Evolutionary conservation across 2,797 vertebrate genomes (phyloP).

Genomic region (Lates japonicus): DNA sequence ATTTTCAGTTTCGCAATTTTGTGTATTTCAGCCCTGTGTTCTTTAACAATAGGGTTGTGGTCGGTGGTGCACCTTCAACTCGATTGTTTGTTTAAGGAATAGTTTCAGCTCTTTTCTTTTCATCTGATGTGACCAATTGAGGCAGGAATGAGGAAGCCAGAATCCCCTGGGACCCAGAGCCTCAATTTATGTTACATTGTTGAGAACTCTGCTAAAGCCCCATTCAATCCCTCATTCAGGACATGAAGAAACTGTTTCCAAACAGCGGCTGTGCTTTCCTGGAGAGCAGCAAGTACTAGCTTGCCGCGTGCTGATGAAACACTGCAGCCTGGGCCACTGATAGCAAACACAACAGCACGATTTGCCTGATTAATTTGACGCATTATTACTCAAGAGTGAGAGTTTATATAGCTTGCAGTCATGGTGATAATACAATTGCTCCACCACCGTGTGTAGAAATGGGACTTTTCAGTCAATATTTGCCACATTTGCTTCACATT

Average conservation of each 20-base stretch:
- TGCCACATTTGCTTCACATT: conserved; percentile 58
- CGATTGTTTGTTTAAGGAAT: conserved; percentile 37
- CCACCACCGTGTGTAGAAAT: conserved; percentile 42
- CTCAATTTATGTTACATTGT: conserved; percentile 69
- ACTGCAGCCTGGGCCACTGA: conserved; percentile 51
- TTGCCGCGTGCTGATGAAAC: conserved; percentile 62
- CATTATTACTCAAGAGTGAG: conserved; percentile 72
- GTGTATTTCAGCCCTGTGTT: not conserved
- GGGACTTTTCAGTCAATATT: conserved; percentile 61
- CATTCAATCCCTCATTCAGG: conserved; percentile 54
- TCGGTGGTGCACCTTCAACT: conserved; percentile 23
- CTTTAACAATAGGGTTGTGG: not conserved
- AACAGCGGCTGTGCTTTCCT: conserved; percentile 46
- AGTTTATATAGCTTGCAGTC: conserved; percentile 69
- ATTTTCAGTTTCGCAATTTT: conserved; percentile 10
- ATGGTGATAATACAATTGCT: conserved; percentile 66
- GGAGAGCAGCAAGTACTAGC: conserved; percentile 43
- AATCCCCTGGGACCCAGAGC: conserved; percentile 49
- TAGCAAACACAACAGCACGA: conserved; percentile 61
- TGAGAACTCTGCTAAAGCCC: conserved; percentile 60
- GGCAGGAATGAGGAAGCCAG: conserved; percentile 42
- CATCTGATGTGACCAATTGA: conserved; percentile 48
- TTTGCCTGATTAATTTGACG: conserved; percentile 73
- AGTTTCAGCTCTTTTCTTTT: conserved; percentile 42
- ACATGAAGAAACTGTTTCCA: conserved; percentile 47